phyloP scores from a whole-genome alignment of 2,113 vertebrate species.

The Turdus rufiventris region DNA sequence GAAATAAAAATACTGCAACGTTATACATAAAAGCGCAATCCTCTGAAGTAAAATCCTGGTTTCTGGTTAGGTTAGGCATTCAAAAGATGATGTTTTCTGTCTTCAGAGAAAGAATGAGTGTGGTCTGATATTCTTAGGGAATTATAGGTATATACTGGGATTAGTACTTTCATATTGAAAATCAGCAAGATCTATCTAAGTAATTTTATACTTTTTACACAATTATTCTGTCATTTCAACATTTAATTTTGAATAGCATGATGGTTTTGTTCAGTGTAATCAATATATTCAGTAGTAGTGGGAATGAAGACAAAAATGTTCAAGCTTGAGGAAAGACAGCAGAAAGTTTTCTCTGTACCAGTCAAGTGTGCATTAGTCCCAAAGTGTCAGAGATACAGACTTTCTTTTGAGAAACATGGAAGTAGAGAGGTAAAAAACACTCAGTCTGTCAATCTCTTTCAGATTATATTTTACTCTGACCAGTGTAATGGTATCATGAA shows the following conservation, averaged over 20 bases:
- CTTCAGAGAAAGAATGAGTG: not conserved
- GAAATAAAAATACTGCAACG: not conserved
- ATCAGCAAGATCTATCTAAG: not conserved
- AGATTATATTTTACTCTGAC: not conserved
- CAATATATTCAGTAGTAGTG: not conserved
- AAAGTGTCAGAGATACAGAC: not conserved
- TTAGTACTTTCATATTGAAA: not conserved
- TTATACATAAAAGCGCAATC: not conserved
- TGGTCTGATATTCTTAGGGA: not conserved
- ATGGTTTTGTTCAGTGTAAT: not conserved
- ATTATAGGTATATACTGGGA: not conserved
- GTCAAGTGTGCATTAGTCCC: not conserved
- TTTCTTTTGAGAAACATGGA: not conserved
- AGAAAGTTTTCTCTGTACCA: not conserved
- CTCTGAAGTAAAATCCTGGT: not conserved
- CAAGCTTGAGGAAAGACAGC: not conserved
- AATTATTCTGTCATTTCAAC: not conserved
- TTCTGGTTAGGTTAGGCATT: not conserved
- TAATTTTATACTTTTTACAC: not conserved
- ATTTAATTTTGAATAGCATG: not conserved
- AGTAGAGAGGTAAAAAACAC: accelerated
- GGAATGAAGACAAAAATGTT: not conserved
- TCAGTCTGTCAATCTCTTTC: not conserved
- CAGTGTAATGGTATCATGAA: not conserved
- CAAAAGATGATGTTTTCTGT: not conserved